A percentile compares a stretch with the other conserved stretches of the same genome.
phyloP scores from a whole-genome alignment of 2,113 vertebrate species.

The Neogobius melanostomus region DNA sequence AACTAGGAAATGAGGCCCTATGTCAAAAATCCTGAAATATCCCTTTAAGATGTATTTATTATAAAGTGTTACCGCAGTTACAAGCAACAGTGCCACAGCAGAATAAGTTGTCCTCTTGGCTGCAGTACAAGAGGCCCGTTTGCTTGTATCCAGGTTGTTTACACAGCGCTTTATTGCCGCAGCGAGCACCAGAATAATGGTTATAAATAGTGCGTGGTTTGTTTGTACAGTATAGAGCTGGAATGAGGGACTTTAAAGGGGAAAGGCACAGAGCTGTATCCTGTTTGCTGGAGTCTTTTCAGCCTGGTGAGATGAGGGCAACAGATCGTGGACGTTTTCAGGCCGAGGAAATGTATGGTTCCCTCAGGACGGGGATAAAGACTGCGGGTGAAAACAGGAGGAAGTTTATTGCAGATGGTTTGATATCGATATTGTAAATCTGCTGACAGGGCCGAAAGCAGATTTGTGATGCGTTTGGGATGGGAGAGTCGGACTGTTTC shows the following conservation, averaged over 20 bases:
- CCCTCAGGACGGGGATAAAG: neutral
- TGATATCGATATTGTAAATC: no score
- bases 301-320: neutral
- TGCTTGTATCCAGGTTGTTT: conserved; percentile 12
- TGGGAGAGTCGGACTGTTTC: no score
- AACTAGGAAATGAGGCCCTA: no score
- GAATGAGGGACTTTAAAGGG: neutral
- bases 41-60: no score
- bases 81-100: no score
- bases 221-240: conserved; percentile 39
- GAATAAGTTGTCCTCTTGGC: no score
- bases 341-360: conserved; percentile 12
- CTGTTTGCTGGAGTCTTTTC: no score
- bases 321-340: conserved; percentile 14
- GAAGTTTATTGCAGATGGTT: neutral
- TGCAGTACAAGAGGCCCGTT: no score
- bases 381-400: neutral
- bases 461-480: no score
- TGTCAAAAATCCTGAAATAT: no score
- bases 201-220: conserved; percentile 48
- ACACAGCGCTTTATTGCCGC: conserved; percentile 24
- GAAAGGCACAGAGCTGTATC: conserved; percentile 11
- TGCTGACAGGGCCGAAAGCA: no score
- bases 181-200: conserved; percentile 4
- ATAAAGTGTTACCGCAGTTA: no score